Percentiles rank a stretch among this genome's conserved stretches.
Conservation (phyloP, 2,888 invertebrate species). For the Eupithecia inturbata region DNA sequence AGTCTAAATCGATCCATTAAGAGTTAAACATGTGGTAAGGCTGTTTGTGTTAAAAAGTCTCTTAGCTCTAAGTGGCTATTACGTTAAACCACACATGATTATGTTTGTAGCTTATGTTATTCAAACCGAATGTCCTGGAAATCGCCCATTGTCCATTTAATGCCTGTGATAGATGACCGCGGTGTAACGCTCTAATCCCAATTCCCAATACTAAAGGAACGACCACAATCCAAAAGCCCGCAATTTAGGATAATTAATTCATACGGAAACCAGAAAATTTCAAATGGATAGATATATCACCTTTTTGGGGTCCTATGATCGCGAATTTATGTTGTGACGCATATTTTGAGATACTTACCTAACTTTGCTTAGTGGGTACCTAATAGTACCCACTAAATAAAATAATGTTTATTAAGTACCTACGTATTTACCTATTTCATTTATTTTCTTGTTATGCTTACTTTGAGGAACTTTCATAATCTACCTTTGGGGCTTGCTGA, state of each 20-base stretch:
- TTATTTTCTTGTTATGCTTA: too few species aligned
- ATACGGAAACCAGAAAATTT: constrained; percentile 56
- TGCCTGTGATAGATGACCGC: constrained; percentile 54
- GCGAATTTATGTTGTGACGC: neutral
- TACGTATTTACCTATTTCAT: too few species aligned
- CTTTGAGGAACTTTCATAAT: neutral
- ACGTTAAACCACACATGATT: neutral
- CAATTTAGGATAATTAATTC: constrained; percentile 64
- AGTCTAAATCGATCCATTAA: neutral
- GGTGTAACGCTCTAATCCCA: constrained; percentile 52
- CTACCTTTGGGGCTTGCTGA: too few species aligned
- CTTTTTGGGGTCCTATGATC: constrained; percentile 44
- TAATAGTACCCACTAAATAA: too few species aligned
- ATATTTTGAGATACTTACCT: neutral
- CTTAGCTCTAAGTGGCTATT: neutral
- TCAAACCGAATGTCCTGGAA: constrained; percentile 18
- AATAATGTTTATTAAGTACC: too few species aligned
- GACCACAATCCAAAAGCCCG: constrained; percentile 59
- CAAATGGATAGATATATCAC: constrained; percentile 50
- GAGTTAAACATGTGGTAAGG: too few species aligned
- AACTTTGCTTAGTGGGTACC: too few species aligned
- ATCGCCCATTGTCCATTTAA: constrained; percentile 48
- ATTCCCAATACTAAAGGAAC: constrained; percentile 58
- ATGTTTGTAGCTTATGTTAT: neutral
- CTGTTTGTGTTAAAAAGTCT: too few species aligned